These are phyloP conservation scores for Sciurus carolinensis DNA, from an alignment of 2,797 vertebrate genomes.

Conservation along the genomic window DNA sequence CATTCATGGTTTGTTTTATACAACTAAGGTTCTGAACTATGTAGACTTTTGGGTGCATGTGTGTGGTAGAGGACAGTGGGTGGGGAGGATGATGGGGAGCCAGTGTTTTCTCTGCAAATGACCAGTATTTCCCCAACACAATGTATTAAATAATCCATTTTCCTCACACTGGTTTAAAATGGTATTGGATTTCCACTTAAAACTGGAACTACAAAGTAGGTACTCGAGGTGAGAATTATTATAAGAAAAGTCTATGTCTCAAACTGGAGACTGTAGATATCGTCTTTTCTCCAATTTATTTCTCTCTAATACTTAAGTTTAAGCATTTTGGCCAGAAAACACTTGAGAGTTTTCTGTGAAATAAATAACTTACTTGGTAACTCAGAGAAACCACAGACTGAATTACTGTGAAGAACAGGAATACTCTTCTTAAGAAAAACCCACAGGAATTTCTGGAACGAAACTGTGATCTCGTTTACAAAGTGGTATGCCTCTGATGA, in stretches of 20 bases:
- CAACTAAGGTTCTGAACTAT: background rate
- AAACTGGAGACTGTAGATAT: background rate
- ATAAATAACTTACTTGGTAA: conserved; percentile 28
- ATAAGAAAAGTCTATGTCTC: background rate
- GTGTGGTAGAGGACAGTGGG: background rate
- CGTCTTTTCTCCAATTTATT: conserved; percentile 44
- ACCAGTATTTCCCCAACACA: background rate
- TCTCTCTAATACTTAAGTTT: conserved; percentile 42
- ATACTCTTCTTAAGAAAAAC: conserved; percentile 32
- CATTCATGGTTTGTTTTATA: background rate
- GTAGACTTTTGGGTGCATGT: background rate
- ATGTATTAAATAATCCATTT: background rate
- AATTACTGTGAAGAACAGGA: conserved; percentile 27
- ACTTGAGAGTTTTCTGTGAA: background rate
- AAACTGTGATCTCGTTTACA: background rate
- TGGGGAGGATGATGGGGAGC: background rate
- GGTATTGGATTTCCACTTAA: conserved; percentile 39
- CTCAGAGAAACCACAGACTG: conserved; percentile 9
- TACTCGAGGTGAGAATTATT: background rate
- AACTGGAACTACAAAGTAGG: background rate
- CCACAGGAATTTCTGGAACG: background rate
- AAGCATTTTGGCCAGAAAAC: conserved; percentile 45
- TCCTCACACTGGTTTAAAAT: background rate
- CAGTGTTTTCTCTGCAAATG: background rate
- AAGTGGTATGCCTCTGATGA: background rate